Evolutionary conservation across 2,797 vertebrate species (phyloP).

Genomic region (Poecilia gillii): DNA sequence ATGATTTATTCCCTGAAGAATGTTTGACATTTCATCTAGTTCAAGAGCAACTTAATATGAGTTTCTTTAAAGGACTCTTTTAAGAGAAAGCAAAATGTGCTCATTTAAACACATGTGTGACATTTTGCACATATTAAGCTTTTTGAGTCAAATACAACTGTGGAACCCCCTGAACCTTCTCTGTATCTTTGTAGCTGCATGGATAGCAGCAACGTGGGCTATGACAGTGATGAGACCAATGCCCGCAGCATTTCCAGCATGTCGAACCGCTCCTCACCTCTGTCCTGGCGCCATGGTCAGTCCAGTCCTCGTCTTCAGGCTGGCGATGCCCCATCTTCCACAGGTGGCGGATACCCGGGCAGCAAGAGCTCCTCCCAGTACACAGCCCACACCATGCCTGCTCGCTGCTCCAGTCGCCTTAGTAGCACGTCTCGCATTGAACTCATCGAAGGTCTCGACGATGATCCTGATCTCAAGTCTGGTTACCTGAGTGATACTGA

Average conservation of each 20-base stretch:
- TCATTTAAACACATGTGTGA: not conserved
- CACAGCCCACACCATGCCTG: slow-evolving; percentile 95
- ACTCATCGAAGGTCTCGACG: slow-evolving; percentile 90
- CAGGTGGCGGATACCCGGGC: slow-evolving; percentile 84
- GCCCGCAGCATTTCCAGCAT: slow-evolving; percentile 94
- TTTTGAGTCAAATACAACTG: not conserved
- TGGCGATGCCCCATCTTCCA: slow-evolving; percentile 91
- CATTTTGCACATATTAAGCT: not conserved
- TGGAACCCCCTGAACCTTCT: slow-evolving; percentile 6
- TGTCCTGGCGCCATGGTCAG: slow-evolving; percentile 97
- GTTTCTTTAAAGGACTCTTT: slow-evolving; percentile 47
- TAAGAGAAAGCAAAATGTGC: slow-evolving; percentile 17
- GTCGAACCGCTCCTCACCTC: slow-evolving; percentile 96
- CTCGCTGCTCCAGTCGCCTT: slow-evolving; percentile 91
- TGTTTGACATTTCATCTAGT: slow-evolving; percentile 44
- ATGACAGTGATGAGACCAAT: slow-evolving; percentile 97
- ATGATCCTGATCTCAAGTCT: slow-evolving; percentile 90
- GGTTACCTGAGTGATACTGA: slow-evolving; percentile 96
- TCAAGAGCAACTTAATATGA: slow-evolving; percentile 37
- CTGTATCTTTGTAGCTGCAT: slow-evolving; percentile 82
- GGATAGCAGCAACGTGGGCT: slow-evolving; percentile 89
- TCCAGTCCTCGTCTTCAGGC: slow-evolving; percentile 96
- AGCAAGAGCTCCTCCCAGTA: slow-evolving; percentile 82
- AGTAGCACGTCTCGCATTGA: slow-evolving; percentile 92
- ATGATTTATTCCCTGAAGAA: slow-evolving; percentile 40